Evolutionary conservation across 1,140 invertebrate species (phyloP).

Genomic region (Nasonia longicornis): DNA sequence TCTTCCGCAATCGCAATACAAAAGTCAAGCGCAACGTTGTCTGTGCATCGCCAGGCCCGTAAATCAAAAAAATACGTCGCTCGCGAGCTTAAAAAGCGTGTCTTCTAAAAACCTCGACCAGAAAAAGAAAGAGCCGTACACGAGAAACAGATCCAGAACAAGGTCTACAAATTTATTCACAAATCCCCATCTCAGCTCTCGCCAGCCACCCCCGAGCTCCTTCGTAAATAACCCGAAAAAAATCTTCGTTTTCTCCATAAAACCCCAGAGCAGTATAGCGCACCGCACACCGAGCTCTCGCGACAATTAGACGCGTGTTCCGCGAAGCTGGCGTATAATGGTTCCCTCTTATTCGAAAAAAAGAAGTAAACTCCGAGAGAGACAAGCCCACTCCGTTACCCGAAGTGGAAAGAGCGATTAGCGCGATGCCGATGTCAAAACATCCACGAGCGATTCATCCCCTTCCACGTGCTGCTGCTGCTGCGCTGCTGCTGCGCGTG

Average conservation of each 20-base stretch:
- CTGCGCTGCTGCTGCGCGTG: not conserved
- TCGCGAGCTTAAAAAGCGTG: not conserved
- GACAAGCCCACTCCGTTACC: slow-evolving; percentile 39
- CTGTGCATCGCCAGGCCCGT: not conserved
- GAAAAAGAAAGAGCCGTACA: slow-evolving; percentile 1
- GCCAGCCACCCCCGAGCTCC: not conserved
- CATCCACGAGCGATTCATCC: slow-evolving; percentile 54
- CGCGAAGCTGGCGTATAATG: slow-evolving; percentile 52
- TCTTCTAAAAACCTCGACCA: not conserved
- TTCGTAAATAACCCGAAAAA: slow-evolving; percentile 46
- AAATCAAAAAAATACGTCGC: slow-evolving; percentile 22
- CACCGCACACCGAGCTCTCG: slow-evolving; percentile 47
- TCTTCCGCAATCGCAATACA: slow-evolving; percentile 38
- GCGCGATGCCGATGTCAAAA: slow-evolving; percentile 66
- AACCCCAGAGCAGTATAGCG: slow-evolving; percentile 16
- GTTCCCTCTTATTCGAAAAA: slow-evolving; percentile 8
- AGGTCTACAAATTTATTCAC: slow-evolving; percentile 31
- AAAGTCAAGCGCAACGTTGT: not conserved
- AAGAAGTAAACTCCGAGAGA: not conserved
- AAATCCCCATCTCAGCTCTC: not conserved
- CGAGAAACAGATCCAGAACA: slow-evolving; percentile 24
- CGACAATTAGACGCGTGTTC: slow-evolving; percentile 59
- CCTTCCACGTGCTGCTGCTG: not conserved
- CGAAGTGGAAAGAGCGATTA: slow-evolving; percentile 67
- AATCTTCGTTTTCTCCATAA: slow-evolving; percentile 36